Base-by-base conservation (phyloP, 2,888 invertebrate genomes). In the Nebria salina region DNA sequence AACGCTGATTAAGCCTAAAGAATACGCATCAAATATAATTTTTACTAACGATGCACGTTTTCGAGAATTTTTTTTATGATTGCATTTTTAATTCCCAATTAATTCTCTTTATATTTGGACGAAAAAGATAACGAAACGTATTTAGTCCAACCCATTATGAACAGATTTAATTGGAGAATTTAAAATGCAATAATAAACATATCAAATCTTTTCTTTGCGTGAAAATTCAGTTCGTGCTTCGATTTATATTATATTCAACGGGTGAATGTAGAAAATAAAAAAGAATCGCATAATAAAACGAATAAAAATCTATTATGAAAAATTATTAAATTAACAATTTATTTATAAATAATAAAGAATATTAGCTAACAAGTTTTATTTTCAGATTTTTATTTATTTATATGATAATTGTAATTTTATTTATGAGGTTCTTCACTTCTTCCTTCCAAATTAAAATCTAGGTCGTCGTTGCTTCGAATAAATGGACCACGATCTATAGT, bases 1-100 rank as follows among this genome's bases (percentile, higher is more conserved):
- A 73, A 79, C 73, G 79, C 79, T 79, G 79, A 79, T 74, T 66
- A 65, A 20, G 65, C 74, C n/a, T 64, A 79, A 75, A 15, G 65
- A n/a, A 34, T 41, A 77, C 72, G 41, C 72, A 68, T 68, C 26
- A 77, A 64, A 25, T 54, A 54, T 2, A 54, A 54, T 54, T 54
- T 43, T 13, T 11, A 54, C 54, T 11, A 54, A 54, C 54, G 54
- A 8, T 54, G 54, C 54, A 54, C 8, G 54, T 54, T 54, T 54
- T 54, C 7, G 54, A 54, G 54, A 54, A 54, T 54, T 54, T 8
- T 8, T 20, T 54, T 13, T 54, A 13, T 54, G 54, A 13, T 54
- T 54, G 54, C 54, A 54, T 11, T 54, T 54, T 54, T 54, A 54
- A 34, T 54, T 54, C 3, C 8, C 11, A 54, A 2, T 54, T 8